phyloP scores from a whole-genome alignment of 2,888 invertebrate genomes.

The Tipula unca region DNA sequence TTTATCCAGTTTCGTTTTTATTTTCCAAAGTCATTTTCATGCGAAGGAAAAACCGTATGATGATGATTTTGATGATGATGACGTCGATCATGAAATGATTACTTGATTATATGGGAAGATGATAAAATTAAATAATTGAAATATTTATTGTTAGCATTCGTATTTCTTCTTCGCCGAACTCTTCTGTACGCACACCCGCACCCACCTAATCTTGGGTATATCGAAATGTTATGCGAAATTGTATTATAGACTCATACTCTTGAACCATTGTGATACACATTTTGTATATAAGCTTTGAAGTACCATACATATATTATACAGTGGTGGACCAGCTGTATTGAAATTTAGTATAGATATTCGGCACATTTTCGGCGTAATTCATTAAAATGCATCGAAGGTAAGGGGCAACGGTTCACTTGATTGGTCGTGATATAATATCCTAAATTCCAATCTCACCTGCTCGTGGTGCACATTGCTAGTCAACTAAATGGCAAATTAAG shows the following conservation, averaged over 20 bases:
- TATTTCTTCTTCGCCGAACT: background rate
- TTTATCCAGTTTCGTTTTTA: background rate
- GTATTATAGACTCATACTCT: background rate
- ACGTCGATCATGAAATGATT: background rate
- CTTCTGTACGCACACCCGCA: background rate
- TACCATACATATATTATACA: no score
- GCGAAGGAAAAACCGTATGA: background rate
- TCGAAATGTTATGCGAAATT: background rate
- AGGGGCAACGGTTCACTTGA: no score
- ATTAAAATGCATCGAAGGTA: no score
- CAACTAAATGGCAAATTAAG: no score
- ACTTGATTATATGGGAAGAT: background rate
- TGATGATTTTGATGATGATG: background rate
- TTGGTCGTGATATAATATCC: no score
- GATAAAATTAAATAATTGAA: constrained; percentile 8
- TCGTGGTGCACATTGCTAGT: no score
- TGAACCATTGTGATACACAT: background rate
- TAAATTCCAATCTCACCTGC: no score
- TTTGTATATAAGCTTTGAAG: no score
- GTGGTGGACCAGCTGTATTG: no score
- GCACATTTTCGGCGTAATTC: no score
- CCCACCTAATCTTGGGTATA: background rate
- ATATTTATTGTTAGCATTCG: background rate
- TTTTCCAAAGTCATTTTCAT: background rate
- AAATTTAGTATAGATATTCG: no score